Evolutionary conservation across 2,113 vertebrate species (phyloP).

Genomic region (Macaca fascicularis): DNA sequence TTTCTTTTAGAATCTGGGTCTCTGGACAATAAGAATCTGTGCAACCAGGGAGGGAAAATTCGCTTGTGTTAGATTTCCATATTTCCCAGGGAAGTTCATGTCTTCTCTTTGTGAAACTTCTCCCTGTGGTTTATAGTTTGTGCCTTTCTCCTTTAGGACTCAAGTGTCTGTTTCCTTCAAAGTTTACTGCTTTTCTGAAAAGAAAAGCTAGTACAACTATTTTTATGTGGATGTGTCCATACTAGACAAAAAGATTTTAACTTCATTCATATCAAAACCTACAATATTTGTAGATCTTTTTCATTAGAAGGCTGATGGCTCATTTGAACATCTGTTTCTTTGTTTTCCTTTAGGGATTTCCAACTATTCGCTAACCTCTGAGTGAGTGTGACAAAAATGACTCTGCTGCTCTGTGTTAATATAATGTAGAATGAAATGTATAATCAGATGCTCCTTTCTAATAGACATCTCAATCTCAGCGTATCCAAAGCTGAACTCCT

Average conservation of each 20-base stretch:
- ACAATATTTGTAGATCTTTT: neutral
- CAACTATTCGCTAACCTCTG: neutral
- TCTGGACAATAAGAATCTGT: conserved; percentile 2
- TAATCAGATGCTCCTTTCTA: neutral
- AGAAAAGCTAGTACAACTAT: neutral
- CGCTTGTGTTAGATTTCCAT: neutral
- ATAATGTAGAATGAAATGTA: neutral
- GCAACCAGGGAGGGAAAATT: neutral
- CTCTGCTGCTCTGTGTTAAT: neutral
- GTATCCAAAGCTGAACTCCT: neutral
- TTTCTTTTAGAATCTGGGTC: neutral
- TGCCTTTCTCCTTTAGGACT: neutral
- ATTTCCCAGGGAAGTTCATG: neutral
- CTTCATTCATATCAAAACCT: neutral
- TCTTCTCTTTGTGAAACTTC: neutral
- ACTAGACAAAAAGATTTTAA: neutral
- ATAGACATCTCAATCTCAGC: neutral
- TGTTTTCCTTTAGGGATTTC: conserved; percentile 20
- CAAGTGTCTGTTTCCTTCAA: neutral
- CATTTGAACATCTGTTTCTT: neutral
- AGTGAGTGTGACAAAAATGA: neutral
- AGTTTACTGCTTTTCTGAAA: conserved; percentile 4
- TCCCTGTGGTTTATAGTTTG: neutral
- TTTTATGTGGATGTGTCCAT: neutral
- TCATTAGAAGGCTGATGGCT: neutral